Evolutionary conservation across 2,113 vertebrate species (phyloP).

Genomic region (Jacana jacana): DNA sequence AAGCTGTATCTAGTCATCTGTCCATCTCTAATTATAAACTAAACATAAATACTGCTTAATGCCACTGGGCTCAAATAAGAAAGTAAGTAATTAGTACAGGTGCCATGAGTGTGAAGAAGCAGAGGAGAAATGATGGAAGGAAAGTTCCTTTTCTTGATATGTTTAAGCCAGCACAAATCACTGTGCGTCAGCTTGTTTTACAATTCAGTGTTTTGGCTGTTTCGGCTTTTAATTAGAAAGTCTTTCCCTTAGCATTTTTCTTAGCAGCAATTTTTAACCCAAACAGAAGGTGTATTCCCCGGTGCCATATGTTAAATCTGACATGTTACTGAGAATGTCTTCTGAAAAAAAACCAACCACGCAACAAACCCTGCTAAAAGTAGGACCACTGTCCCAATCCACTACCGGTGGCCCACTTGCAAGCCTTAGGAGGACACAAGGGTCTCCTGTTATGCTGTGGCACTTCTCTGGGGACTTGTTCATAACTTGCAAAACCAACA

Average conservation of each 20-base stretch:
- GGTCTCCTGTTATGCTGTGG: rapidly evolving
- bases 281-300: conserved; percentile 47
- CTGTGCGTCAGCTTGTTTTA: conserved; percentile 7
- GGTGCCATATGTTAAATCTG: conserved; percentile 40
- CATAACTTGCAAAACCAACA: background rate
- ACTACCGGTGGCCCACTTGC: background rate
- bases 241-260: conserved; percentile 42
- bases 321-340: background rate
- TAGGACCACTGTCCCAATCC: background rate
- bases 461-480: background rate
- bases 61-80: background rate
- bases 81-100: background rate
- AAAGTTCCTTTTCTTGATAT: background rate
- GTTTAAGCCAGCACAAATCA: conserved; percentile 42
- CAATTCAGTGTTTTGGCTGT: background rate
- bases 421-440: background rate
- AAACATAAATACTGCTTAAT: background rate
- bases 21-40: background rate
- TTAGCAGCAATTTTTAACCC: conserved; percentile 33
- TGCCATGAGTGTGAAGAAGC: background rate
- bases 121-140: background rate
- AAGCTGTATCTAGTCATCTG: background rate
- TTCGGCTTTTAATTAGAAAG: conserved; percentile 40
- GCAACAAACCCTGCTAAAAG: background rate
- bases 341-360: background rate